Evolutionary conservation across 1,140 invertebrate species (phyloP), one percentile per base, ranked within the genome.

Genomic region (Sminthurinus signatus): DNA sequence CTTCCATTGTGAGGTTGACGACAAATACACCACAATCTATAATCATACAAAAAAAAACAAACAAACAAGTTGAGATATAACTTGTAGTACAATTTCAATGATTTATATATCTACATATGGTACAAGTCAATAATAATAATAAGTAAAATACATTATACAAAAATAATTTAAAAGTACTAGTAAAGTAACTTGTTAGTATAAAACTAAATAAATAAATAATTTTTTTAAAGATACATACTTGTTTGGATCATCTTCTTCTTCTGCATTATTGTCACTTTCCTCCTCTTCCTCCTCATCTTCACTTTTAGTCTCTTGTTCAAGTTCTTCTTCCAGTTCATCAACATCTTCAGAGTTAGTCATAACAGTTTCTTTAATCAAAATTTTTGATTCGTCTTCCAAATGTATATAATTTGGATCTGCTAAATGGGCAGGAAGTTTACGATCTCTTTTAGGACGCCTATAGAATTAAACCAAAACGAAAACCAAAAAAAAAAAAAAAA

Each of bases 11-110:
- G 92, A 0, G 93, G 94, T 73, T 93, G 88, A 72, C 88, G 86
- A 75, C 94, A 98, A 73, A 96, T 89, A 76, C 94, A 98, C 92
- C 93, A 97, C 25, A 96, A 79, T 77, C 89, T 70, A n/a, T n/a
- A n/a, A n/a, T n/a, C n/a, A n/a, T n/a, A 48, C 14, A 62, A 57
- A 28, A 32, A 8, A 60, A 29, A 57, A 55, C 27, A 42, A 42
- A 2, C 1, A 32, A 55, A 36, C 25, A 52, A 39, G 8, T 54
- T n/a, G n/a, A n/a, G n/a, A 36, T 15, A 36, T 36, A 5, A 8
- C 15, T 36, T 36, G 32, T 36, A 36, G 15, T 8, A 36, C 32
- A 36, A 36, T 8, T 36, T 5, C 32, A 19, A 8, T 48, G 8
- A n/a, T 10, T 25, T 5, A 48, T 48, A 48, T 5, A 48, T 10